A percentile compares a stretch with the other conserved stretches of the same genome.
Evolutionary conservation across 2,797 vertebrate species (phyloP).

Genomic region (Melanotaenia nigrans): DNA sequence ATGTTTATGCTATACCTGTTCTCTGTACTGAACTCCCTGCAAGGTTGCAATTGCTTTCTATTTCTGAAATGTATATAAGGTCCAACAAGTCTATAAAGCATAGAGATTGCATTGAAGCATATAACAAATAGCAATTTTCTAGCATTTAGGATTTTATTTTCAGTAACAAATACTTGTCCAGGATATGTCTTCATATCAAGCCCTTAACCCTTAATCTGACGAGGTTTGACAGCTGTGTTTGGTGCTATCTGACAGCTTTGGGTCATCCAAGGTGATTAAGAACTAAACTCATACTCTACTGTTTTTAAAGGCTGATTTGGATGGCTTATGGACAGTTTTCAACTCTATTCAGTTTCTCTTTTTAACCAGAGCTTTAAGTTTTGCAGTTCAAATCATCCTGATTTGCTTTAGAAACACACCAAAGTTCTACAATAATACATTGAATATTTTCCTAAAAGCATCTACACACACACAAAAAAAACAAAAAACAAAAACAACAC

Average conservation of each 20-base stretch:
- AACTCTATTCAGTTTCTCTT: no score
- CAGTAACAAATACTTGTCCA: not conserved
- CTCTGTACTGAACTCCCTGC: constrained; percentile 88
- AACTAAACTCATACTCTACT: no score
- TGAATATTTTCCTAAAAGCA: no score
- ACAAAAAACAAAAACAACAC: no score
- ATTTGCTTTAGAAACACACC: no score
- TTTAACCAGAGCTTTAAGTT: no score
- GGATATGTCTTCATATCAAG: not conserved
- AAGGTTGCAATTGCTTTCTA: constrained; percentile 79
- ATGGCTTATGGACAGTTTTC: no score
- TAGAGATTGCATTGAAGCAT: not conserved
- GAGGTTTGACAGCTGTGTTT: not conserved
- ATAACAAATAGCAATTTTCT: not conserved
- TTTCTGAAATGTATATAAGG: not conserved
- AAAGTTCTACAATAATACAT: no score
- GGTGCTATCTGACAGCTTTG: not conserved
- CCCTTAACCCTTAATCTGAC: not conserved
- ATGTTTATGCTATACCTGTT: constrained; percentile 89
- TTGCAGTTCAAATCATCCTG: no score
- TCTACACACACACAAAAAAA: no score
- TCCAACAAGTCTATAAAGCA: not conserved
- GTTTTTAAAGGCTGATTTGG: no score
- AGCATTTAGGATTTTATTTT: not conserved
- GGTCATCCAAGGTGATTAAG: not conserved